Percentiles rank a stretch among this genome's conserved stretches.
phyloP scores from a whole-genome alignment of 2,888 invertebrate genomes.

The Portevinia maculata region DNA sequence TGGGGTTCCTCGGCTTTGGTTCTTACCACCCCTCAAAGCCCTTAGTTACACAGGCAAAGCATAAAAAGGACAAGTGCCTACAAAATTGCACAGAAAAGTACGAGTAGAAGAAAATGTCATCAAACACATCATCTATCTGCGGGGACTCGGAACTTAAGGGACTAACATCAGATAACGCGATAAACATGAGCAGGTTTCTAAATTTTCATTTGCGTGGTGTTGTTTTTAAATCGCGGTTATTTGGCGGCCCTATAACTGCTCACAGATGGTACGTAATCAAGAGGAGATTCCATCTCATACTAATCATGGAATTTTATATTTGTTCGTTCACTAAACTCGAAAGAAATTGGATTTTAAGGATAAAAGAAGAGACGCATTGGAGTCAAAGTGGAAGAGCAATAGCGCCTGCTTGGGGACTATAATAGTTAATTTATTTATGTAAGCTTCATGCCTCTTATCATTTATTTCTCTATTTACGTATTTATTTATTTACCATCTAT shows the following conservation, averaged over 20 bases:
- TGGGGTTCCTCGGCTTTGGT: constrained; percentile 28
- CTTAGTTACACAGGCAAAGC: constrained; percentile 61
- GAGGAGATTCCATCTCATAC: constrained; percentile 33
- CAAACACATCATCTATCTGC: constrained; percentile 2
- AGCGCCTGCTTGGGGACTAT: too few relatives aligned
- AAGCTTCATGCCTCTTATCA: constrained; percentile 47
- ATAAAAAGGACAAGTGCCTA: constrained; percentile 70
- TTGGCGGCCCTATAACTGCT: constrained; percentile 4
- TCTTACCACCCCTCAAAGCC: constrained; percentile 18
- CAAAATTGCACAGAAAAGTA: constrained; percentile 59
- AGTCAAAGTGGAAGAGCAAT: too few relatives aligned
- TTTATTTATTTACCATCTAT: too few relatives aligned
- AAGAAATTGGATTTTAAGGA: constrained; percentile 52
- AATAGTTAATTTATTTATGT: constrained; percentile 51
- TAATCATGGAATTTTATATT: constrained; percentile 60
- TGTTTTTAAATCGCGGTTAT: constrained; percentile 32
- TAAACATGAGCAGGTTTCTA: neutral
- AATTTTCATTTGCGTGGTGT: constrained; percentile 1
- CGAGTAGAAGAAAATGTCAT: constrained; percentile 21
- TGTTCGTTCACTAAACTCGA: constrained; percentile 52
- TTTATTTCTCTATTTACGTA: constrained; percentile 1
- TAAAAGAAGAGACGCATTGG: too few relatives aligned
- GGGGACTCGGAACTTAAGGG: neutral
- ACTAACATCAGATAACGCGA: constrained; percentile 41
- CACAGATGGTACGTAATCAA: constrained; percentile 54